A percentile compares a stretch with the other conserved stretches of the same genome.
Conservation (phyloP, 2,113 vertebrate genomes). For the Lamprologus callipterus region DNA sequence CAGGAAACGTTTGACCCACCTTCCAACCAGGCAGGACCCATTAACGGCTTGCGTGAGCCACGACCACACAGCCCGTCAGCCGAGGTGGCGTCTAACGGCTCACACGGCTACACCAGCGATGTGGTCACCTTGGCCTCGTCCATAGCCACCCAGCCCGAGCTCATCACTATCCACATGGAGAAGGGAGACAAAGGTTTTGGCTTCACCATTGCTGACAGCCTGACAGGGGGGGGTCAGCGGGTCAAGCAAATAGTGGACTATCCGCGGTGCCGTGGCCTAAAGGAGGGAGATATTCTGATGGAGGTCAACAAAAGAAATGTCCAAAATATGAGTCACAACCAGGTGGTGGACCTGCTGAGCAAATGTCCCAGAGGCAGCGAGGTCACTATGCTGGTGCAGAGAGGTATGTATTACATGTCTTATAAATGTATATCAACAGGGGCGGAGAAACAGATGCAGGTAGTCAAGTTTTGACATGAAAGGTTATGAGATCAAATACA, state of each 20-base stretch:
- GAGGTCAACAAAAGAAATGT: conserved; percentile 98
- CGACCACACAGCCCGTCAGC: conserved; percentile 83
- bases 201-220: conserved; percentile 96
- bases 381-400: conserved; percentile 93
- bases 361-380: conserved; percentile 94
- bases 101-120: conserved; percentile 84
- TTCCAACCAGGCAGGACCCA: conserved; percentile 47
- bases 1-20: conserved; percentile 89
- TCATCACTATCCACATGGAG: conserved; percentile 97
- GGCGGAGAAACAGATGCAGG: neutral
- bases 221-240: conserved; percentile 87
- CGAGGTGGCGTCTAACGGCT: conserved; percentile 78
- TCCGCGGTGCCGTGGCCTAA: conserved; percentile 89
- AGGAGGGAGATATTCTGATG: conserved; percentile 91
- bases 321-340: conserved; percentile 93
- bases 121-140: conserved; percentile 91
- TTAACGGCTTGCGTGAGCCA: conserved; percentile 77
- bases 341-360: conserved; percentile 97
- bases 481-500: neutral
- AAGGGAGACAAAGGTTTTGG: conserved; percentile 98
- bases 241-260: conserved; percentile 98
- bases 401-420: conserved; percentile 74
- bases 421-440: neutral
- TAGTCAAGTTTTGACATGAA: neutral
- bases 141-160: conserved; percentile 94